Conservation (phyloP, 2,888 invertebrate genomes). For the Trachelus tabidus region DNA sequence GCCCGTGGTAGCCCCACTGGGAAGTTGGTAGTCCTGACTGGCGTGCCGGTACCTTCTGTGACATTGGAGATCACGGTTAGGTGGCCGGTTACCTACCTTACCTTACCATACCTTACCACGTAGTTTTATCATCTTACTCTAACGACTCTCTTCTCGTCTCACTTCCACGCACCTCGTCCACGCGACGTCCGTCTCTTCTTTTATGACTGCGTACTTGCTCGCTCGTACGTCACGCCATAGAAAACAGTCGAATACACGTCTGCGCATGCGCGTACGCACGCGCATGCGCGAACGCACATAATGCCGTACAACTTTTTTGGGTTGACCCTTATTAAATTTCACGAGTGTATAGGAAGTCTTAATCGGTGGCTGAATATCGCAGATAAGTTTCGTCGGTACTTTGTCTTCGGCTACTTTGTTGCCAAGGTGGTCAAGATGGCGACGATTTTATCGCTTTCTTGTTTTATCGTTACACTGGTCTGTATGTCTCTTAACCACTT, state of each 20-base stretch:
- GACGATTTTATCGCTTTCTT: background rate
- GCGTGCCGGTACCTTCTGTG: conserved; percentile 44
- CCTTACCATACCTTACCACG: conserved; percentile 12
- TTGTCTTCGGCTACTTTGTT: conserved; percentile 35
- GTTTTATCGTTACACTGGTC: background rate
- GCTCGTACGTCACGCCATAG: background rate
- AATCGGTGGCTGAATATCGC: conserved; percentile 34
- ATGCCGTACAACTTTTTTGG: background rate
- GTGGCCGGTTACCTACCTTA: conserved; percentile 30
- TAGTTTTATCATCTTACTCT: conserved; percentile 7
- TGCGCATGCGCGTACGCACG: background rate
- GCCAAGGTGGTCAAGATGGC: conserved; percentile 4
- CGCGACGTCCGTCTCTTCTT: background rate
- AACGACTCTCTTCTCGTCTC: background rate
- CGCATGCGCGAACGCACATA: background rate
- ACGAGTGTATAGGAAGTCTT: conserved; percentile 39
- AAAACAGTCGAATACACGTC: background rate
- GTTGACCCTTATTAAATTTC: conserved; percentile 43
- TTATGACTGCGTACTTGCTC: background rate
- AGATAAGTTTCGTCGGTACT: conserved; percentile 22
- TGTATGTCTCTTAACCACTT: background rate
- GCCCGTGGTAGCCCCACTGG: conserved; percentile 26
- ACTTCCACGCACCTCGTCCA: background rate
- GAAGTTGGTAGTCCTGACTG: conserved; percentile 19
- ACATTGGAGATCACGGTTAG: conserved; percentile 55